These are phyloP conservation scores for Pseudomyrmex sp. DNA, from an alignment of 1,140 invertebrate species.

Conservation along the genomic window DNA sequence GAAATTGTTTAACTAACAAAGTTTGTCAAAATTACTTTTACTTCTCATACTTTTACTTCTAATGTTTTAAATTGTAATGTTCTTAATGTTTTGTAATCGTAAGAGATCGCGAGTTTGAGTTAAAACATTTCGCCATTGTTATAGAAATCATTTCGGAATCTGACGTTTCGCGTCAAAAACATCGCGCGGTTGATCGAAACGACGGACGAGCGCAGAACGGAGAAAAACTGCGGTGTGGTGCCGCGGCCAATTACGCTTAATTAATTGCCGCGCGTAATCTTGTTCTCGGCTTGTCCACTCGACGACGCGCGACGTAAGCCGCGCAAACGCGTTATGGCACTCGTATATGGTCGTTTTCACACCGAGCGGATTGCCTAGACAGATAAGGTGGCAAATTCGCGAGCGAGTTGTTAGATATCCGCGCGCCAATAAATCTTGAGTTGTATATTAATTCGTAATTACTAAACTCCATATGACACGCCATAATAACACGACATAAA, in stretches of 20 bases:
- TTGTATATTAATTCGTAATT: slow-evolving; percentile 52
- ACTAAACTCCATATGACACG: slow-evolving; percentile 34
- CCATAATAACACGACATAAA: slow-evolving; percentile 47
- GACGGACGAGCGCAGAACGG: neutral
- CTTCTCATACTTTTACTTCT: too few relatives aligned
- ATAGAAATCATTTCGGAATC: too few relatives aligned
- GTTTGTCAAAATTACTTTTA: too few relatives aligned
- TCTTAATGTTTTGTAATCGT: too few relatives aligned
- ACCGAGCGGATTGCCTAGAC: slow-evolving; percentile 7
- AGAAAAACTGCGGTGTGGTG: neutral
- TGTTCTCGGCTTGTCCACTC: slow-evolving; percentile 22
- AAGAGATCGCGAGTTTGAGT: too few relatives aligned
- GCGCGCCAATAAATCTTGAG: slow-evolving; percentile 42
- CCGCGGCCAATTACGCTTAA: slow-evolving; percentile 53
- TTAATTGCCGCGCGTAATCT: slow-evolving; percentile 51
- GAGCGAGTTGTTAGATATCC: slow-evolving; percentile 23
- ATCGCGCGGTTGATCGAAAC: slow-evolving; percentile 12
- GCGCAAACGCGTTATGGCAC: slow-evolving; percentile 42
- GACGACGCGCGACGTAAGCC: slow-evolving; percentile 12
- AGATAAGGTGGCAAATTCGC: slow-evolving; percentile 51
- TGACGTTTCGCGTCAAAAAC: neutral
- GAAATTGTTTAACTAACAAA: neutral
- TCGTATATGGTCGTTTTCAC: slow-evolving; percentile 40
- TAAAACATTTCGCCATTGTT: too few relatives aligned
- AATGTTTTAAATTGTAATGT: too few relatives aligned